Evolutionary conservation across 2,888 invertebrate genomes (phyloP), one percentile per base, ranked within the genome.

Genomic region (Coelogynopora nodosa): DNA sequence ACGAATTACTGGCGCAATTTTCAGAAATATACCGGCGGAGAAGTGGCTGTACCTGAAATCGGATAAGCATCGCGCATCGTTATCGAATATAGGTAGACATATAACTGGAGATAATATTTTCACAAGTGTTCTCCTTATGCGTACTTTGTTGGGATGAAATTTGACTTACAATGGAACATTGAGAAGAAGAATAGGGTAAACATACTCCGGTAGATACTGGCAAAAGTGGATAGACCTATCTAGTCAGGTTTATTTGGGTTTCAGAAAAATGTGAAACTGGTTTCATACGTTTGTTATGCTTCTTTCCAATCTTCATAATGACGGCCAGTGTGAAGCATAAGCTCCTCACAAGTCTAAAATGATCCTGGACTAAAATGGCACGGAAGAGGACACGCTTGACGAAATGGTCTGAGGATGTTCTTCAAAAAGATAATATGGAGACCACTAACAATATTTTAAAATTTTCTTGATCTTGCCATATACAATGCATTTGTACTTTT

Each of bases 21-120:
- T 26, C 49, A 49, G 49, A 49, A 10, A 49, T 49, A 49, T 49
- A 49, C 49, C n/a, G n/a, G n/a, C n/a, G n/a, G n/a, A n/a, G n/a
- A 49, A 49, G 27, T 2, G 18, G 74, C 74, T 2, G 74, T 74
- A 74, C 74, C 74, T 74, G 74, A 74, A 74, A 74, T 74, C 74
- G 23, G 74, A 74, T 26, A 74, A 74, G 74, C 74, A 74, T 74
- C 74, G 5, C 2, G 74, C 5, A 74, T 26, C 5, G 5, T 26
- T 74, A 74, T 74, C 23, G 74, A 74, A 13, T 74, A 23, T 26
- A 74, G n/a, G n/a, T n/a, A n/a, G 74, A 74, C 23, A 74, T 74
- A 74, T 74, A 74, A 74, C 74, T 74, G 74, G 74, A 74, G 5
- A 74, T 74, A 74, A 13, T 49, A 13, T 10, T 74, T 23, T 74